Evolutionary conservation across 2,113 vertebrate genomes (phyloP).

Genomic region (Helogale parvula): DNA sequence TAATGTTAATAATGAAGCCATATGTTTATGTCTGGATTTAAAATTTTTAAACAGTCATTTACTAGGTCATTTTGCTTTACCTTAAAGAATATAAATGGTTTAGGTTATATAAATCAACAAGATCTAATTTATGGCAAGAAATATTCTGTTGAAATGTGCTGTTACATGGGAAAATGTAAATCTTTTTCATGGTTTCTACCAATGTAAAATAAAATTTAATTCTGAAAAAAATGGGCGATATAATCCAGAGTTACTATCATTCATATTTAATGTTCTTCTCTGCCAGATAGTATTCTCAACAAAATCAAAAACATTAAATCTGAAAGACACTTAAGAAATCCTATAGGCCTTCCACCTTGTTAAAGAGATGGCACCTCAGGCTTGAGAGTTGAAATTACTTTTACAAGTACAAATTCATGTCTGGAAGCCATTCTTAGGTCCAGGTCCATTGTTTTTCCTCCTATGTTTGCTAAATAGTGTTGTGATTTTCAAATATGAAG

Average conservation of each 20-base stretch:
- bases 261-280: constrained; percentile 6
- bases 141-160: constrained; percentile 65
- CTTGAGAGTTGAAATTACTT: not conserved
- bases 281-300: not conserved
- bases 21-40: constrained; percentile 74
- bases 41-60: constrained; percentile 78
- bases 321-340: constrained; percentile 23
- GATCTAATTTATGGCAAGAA: constrained; percentile 76
- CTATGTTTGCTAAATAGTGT: not conserved
- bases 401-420: not conserved
- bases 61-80: constrained; percentile 67
- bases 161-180: constrained; percentile 72
- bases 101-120: constrained; percentile 67
- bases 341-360: not conserved
- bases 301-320: not conserved
- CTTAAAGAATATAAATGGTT: constrained; percentile 66
- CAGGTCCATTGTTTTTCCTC: not conserved
- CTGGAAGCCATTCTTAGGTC: not conserved
- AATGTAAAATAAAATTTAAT: constrained; percentile 83
- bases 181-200: constrained; percentile 78
- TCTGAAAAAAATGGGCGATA: not conserved
- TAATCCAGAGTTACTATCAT: not conserved
- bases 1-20: constrained; percentile 79
- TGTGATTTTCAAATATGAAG: not conserved
- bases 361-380: not conserved